phyloP scores from a whole-genome alignment of 2,113 vertebrate genomes.

The Alethe castanea region DNA sequence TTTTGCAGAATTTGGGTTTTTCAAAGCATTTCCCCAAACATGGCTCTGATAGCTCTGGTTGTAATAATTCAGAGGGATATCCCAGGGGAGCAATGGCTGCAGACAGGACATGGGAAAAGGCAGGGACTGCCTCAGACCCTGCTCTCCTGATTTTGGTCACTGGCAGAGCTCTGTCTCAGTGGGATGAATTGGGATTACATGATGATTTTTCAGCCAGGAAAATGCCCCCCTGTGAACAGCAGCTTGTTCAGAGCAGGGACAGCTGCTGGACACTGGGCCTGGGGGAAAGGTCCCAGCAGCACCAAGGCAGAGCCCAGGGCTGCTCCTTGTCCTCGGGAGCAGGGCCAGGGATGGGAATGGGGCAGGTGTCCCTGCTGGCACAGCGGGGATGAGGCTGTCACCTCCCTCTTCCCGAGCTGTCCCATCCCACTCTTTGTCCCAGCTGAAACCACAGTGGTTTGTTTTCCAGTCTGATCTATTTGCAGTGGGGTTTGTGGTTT shows the following conservation, averaged over 20 bases:
- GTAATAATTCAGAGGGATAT: neutral
- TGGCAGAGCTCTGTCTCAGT: neutral
- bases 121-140: neutral
- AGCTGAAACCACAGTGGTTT: neutral
- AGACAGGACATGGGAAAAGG: slow-evolving; percentile 2
- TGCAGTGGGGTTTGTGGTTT: slow-evolving; percentile 39
- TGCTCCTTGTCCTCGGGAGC: neutral
- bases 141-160: neutral
- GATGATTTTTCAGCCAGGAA: neutral
- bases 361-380: neutral
- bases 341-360: neutral
- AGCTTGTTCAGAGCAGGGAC: neutral
- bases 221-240: neutral
- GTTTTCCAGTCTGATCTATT: slow-evolving; percentile 44
- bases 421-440: neutral
- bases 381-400: neutral
- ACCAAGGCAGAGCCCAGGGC: neutral
- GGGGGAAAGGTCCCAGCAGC: neutral
- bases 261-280: neutral
- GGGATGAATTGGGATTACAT: neutral
- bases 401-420: neutral
- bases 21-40: neutral
- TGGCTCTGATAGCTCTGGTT: neutral
- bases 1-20: neutral
- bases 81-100: slow-evolving; percentile 14